Evolutionary conservation across 2,797 vertebrate genomes (phyloP), one percentile per base, ranked within the genome.

Genomic region (Meriones psammophilus): DNA sequence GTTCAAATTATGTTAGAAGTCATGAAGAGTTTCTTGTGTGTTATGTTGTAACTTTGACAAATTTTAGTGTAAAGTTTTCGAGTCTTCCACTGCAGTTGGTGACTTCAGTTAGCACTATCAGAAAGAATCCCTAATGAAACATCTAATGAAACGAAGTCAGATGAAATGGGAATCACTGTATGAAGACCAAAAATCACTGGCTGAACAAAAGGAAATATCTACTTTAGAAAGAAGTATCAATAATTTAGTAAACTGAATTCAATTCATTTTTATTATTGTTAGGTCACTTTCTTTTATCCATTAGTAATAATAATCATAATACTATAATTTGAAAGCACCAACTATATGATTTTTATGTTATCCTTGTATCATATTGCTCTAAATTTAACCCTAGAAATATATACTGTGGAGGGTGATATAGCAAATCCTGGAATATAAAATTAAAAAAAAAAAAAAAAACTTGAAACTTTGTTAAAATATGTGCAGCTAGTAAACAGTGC

Each of bases 1-100:
- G 68, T 74, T 83, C 78, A 74, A 3, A 46, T 71, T 5, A 58
- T 74, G 69, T 81, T 92, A 80, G 88, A 46, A 88, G 83, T 28
- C 36, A 56, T 56, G 30, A 96, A 10, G 68, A 26, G 13, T 73
- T 83, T 94, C 15, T 28, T 95, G 5, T 17, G n/a, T 60, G 20
- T 87, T 42, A 77, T 88, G 66, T 92, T 84, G 94, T 89, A 87
- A 92, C 5, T 9, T 62, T 74, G 58, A 81, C 1, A 74, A 83
- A 7, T 86, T 83, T 96, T 89, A 90, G 20, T 69, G 30, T 60
- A 69, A 92, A 88, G 18, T 80, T 50, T 89, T 89, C 36, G 96
- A 96, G 86, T 89, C 54, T 28, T 60, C n/a, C 69, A 56, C 3
- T n/a, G 3, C 17, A 68, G 7, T 46, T 10, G 46, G 8, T 77